Evolutionary conservation across 2,888 invertebrate species (phyloP).

Genomic region (Heliconius cydno): DNA sequence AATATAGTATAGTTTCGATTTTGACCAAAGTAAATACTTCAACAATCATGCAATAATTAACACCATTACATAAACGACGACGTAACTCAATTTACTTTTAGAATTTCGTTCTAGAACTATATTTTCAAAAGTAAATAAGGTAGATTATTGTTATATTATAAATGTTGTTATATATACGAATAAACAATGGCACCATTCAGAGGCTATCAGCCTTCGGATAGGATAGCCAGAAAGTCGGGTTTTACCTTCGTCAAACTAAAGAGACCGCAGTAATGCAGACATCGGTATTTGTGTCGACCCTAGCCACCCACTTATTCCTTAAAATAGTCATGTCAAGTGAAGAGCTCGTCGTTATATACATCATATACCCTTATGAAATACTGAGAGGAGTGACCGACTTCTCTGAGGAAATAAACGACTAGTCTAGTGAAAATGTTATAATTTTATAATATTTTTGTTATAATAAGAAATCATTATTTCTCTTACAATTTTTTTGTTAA

Average conservation of each 20-base stretch:
- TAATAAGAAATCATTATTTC: too few species aligned
- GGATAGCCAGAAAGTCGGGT: slow-evolving; percentile 18
- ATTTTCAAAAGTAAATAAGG: neutral
- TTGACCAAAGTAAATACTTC: neutral
- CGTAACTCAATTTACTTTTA: neutral
- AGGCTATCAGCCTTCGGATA: slow-evolving; percentile 9
- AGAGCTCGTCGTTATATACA: slow-evolving; percentile 70
- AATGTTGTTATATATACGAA: neutral
- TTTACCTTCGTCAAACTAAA: slow-evolving; percentile 76
- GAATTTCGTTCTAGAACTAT: neutral
- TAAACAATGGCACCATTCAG: slow-evolving; percentile 1
- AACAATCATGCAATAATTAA: neutral
- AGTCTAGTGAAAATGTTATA: too few species aligned
- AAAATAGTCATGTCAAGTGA: slow-evolving; percentile 71
- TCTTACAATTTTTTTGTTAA: too few species aligned
- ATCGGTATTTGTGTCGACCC: slow-evolving; percentile 76
- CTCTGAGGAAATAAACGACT: neutral
- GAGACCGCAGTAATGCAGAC: slow-evolving; percentile 72
- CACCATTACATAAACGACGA: neutral
- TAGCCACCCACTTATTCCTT: slow-evolving; percentile 62
- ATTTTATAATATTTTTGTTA: too few species aligned
- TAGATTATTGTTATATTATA: neutral
- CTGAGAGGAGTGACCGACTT: neutral
- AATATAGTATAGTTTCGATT: too few species aligned
- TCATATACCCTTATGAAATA: neutral